A percentile compares a stretch with the other conserved stretches of the same genome.
Evolutionary conservation across 2,888 invertebrate genomes (phyloP).

Genomic region (Amblyjoppa proteus): DNA sequence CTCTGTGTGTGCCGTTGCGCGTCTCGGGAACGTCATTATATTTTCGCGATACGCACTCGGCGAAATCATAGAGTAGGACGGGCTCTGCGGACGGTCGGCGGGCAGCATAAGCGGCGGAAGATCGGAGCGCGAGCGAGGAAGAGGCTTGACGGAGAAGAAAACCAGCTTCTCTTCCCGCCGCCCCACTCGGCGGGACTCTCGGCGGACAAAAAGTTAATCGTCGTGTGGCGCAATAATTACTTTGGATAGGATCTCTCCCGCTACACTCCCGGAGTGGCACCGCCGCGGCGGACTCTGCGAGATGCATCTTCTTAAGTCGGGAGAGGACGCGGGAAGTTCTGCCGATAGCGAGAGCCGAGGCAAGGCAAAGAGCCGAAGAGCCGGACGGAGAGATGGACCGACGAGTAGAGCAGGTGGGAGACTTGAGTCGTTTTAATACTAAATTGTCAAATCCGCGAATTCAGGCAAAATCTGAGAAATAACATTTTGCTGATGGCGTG

Average conservation of each 20-base stretch:
- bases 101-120: conserved; percentile 11
- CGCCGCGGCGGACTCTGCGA: conserved; percentile 42
- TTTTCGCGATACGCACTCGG: conserved; percentile 66
- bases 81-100: conserved; percentile 18
- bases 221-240: conserved; percentile 82
- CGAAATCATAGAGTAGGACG: conserved; percentile 67
- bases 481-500: conserved; percentile 28
- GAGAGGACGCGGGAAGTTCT: conserved; percentile 3
- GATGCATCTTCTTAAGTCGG: conserved; percentile 62
- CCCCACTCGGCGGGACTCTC: conserved; percentile 68
- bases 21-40: conserved; percentile 64
- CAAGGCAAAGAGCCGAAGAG: conserved; percentile 62
- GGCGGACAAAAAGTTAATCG: conserved; percentile 83
- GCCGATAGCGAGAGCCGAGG: conserved; percentile 37
- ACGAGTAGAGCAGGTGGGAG: conserved; percentile 9
- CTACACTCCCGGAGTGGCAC: conserved; percentile 58
- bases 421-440: neutral
- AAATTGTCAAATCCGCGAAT: no score
- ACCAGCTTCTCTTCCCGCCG: conserved; percentile 47
- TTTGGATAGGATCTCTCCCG: conserved; percentile 69
- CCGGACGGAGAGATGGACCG: conserved; percentile 24
- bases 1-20: conserved; percentile 11
- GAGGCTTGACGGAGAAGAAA: conserved; percentile 40
- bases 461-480: no score
- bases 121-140: conserved; percentile 4